These are phyloP conservation scores for Harpagus bidentatus DNA, from an alignment of 2,113 vertebrate species.

Conservation along the genomic window DNA sequence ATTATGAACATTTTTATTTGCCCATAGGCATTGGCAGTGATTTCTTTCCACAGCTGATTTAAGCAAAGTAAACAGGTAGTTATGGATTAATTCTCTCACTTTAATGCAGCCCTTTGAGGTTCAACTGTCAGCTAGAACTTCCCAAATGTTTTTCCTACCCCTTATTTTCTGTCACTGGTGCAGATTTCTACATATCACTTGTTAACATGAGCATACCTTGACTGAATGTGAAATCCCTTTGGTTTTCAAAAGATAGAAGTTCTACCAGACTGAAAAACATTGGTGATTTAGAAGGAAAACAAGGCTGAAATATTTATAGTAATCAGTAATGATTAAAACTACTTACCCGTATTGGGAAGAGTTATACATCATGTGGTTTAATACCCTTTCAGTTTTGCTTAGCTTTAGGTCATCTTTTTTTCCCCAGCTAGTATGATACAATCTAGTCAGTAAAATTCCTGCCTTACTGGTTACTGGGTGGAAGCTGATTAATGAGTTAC, in stretches of 20 bases:
- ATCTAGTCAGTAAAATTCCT: background rate
- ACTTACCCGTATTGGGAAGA: background rate
- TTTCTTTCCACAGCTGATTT: background rate
- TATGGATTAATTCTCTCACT: background rate
- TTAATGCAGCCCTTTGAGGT: background rate
- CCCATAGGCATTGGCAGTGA: background rate
- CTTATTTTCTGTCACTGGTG: background rate
- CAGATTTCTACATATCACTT: background rate
- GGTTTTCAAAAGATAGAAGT: background rate
- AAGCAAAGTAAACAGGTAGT: background rate
- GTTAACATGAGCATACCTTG: background rate
- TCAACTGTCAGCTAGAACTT: background rate
- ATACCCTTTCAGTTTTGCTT: background rate
- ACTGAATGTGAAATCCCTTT: background rate
- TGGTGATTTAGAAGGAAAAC: background rate
- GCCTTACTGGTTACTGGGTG: background rate
- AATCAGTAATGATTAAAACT: background rate
- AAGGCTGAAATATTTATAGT: background rate
- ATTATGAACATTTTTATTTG: background rate
- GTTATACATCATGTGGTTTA: background rate
- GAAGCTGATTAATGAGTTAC: background rate
- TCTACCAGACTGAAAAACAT: background rate
- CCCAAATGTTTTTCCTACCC: background rate
- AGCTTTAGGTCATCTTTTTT: background rate
- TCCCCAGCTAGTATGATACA: background rate